Conservation (phyloP, 2,888 invertebrate species). For the Tipula helvola region DNA sequence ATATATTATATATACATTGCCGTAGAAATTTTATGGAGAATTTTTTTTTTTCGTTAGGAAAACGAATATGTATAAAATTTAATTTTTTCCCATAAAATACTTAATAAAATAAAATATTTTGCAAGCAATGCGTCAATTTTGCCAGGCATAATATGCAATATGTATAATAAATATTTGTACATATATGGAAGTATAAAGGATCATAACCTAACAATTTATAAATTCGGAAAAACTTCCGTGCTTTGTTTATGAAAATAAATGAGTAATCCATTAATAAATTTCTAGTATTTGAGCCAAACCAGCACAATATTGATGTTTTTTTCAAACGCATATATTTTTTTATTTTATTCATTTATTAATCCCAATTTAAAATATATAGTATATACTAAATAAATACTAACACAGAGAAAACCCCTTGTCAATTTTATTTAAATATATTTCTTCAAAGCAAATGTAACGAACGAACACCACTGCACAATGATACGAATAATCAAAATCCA, state of each 20-base stretch:
- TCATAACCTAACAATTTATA: neutral
- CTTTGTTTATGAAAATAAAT: neutral
- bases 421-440: neutral
- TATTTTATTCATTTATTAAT: neutral
- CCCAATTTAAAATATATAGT: neutral
- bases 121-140: neutral
- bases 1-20: neutral
- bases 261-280: neutral
- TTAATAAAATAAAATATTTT: neutral
- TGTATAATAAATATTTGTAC: neutral
- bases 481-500: slow-evolving; percentile 6
- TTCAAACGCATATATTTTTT: neutral
- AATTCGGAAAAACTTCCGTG: neutral
- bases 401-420: neutral
- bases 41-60: neutral
- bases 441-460: neutral
- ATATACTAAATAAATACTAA: neutral
- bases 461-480: neutral
- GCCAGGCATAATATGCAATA: neutral
- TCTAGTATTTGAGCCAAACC: neutral
- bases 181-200: neutral
- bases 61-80: neutral
- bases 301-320: neutral
- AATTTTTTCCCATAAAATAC: neutral
- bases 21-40: neutral